These are phyloP conservation scores for Ianthella basta DNA, from an alignment of 37 sponge, comb jelly and placozoan species.

Conservation along the genomic window DNA sequence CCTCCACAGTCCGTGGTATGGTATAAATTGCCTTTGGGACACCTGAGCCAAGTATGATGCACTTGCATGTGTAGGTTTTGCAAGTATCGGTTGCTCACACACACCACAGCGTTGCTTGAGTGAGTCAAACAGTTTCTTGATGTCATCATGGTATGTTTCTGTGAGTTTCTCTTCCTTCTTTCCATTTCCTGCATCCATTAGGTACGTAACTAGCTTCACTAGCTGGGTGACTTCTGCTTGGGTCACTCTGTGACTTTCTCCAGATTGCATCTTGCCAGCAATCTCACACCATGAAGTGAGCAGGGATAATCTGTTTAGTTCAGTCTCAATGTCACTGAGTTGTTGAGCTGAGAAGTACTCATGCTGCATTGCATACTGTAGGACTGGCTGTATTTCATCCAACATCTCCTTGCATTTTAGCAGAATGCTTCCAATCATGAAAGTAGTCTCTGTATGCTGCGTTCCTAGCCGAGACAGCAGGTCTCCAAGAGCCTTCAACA, in stretches of 20 bases:
- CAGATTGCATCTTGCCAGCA: neutral
- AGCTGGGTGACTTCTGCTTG: neutral
- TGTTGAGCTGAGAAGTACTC: constrained; percentile 54
- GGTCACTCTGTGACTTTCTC: neutral
- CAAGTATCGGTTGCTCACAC: constrained; percentile 63
- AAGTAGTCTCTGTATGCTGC: too few species aligned
- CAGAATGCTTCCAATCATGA: neutral
- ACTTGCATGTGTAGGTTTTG: constrained; percentile 72
- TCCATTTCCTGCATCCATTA: neutral
- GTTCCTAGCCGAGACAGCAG: neutral
- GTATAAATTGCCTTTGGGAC: constrained; percentile 86
- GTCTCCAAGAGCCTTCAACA: neutral
- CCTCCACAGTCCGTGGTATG: constrained; percentile 94
- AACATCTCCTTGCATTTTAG: constrained; percentile 17
- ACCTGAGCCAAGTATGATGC: constrained; percentile 91
- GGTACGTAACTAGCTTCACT: neutral
- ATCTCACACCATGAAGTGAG: constrained; percentile 25
- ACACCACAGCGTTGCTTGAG: constrained; percentile 47
- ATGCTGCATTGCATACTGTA: neutral
- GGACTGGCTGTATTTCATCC: neutral
- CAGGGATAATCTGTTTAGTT: constrained; percentile 42
- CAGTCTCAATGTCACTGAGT: constrained; percentile 45
- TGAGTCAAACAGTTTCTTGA: constrained; percentile 4
- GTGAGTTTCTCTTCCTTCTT: constrained; percentile 27
- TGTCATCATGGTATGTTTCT: constrained; percentile 22